Evolutionary conservation across 2,797 vertebrate species (phyloP).

Genomic region (Smutsia gigantea): DNA sequence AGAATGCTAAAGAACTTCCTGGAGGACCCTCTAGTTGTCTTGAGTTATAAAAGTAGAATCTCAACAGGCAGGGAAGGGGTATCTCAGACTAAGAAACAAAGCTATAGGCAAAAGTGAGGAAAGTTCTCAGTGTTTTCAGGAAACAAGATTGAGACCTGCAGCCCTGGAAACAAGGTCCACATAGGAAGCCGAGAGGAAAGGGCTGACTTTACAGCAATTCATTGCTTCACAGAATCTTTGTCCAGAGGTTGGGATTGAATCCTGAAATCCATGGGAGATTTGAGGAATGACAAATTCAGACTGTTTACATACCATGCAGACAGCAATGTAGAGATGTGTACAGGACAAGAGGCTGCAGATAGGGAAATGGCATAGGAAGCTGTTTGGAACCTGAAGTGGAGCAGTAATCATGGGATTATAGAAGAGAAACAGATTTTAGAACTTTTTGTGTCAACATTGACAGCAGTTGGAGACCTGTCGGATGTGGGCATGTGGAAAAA

Average conservation of each 20-base stretch:
- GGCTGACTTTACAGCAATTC: neutral
- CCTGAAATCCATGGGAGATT: neutral
- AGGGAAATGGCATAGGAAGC: neutral
- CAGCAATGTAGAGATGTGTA: neutral
- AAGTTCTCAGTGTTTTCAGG: neutral
- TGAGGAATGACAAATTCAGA: neutral
- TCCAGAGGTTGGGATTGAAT: neutral
- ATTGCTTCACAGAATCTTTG: neutral
- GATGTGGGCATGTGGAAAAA: neutral
- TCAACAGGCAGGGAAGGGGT: neutral
- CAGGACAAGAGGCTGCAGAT: neutral
- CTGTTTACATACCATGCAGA: accelerated
- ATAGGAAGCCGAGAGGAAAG: neutral
- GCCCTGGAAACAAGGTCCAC: neutral
- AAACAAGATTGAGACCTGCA: neutral
- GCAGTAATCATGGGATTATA: neutral
- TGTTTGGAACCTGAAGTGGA: neutral
- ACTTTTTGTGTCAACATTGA: neutral
- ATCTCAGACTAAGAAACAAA: neutral
- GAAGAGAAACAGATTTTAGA: neutral
- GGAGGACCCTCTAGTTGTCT: neutral
- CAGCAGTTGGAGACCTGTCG: neutral
- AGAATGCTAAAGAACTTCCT: neutral
- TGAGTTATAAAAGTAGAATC: neutral
- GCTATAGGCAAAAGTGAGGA: neutral